phyloP scores from a whole-genome alignment of 2,113 vertebrate genomes.

The Hyperopisus bebe region DNA sequence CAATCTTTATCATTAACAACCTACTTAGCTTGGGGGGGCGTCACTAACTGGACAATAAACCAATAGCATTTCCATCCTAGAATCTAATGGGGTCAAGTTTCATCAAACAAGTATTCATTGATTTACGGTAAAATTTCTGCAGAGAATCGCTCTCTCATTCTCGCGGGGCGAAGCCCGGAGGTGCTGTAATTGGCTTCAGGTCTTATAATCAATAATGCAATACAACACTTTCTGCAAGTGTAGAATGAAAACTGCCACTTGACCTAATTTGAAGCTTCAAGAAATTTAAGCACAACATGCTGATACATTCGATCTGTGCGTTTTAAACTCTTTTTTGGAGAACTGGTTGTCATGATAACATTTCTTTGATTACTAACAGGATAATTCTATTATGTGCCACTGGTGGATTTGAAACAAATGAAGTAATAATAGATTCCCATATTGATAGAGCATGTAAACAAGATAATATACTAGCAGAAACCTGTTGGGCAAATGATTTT shows the following conservation, averaged over 20 bases:
- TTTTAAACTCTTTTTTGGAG: not conserved
- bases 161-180: not conserved
- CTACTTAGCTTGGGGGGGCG: not conserved
- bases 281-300: not conserved
- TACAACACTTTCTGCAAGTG: not conserved
- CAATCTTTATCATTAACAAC: not conserved
- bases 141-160: not conserved
- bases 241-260: not conserved
- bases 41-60: not conserved
- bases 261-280: not conserved
- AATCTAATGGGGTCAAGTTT: not conserved
- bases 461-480: not conserved
- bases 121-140: not conserved
- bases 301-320: not conserved
- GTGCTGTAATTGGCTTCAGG: not conserved
- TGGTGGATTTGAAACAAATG: not conserved
- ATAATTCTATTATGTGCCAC: not conserved
- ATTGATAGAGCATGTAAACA: not conserved
- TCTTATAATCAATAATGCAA: constrained; percentile 25
- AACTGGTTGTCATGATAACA: not conserved
- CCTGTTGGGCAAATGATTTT: not conserved
- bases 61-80: not conserved
- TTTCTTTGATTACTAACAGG: not conserved
- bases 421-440: not conserved
- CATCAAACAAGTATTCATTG: not conserved